Evolutionary conservation across 2,113 vertebrate species (phyloP), one percentile per base, ranked within the genome.

Genomic region (Ramphastos sulfuratus): DNA sequence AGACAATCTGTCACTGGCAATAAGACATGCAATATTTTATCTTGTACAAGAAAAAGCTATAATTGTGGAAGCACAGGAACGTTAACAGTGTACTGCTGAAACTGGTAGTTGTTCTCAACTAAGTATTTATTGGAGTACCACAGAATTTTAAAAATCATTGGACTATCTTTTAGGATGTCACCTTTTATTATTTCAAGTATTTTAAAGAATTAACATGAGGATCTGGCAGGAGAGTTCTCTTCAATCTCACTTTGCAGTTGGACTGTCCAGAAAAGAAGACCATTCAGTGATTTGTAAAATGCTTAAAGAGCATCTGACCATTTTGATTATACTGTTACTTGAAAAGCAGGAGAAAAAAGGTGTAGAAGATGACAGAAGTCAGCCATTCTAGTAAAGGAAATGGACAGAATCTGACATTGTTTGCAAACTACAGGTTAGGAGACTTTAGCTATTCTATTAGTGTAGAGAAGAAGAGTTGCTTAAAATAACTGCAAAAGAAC

Each of bases 1-100:
- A 58, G 83, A 16, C 83, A 73, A 30, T 71, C 67, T 89, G 69
- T 91, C 72, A 15, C 71, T 91, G 74, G 44, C 64, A 84, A 11
- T 48, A 82, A 42, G 58, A 50, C 27, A 2, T 70, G 66, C 35
- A 67, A 9, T 82, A 5, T 21, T 73, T 52, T 55, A 4, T 54
- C 42, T 82, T 81, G 18, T 42, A 14, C 37, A 21, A 84, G 46
- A 52, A 50, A 48, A 59, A 67, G 30, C 25, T 73, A 11, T 85
- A 59, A 52, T 85, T 2, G 1, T 74, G 72, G 70, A 66, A 70
- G 55, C 59, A n/a, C 6, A 60, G 56, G 17, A 63, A 69, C 64
- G 21, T 42, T 33, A 85, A 54, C 52, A 73, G 83, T 46, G 19
- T 37, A 30, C 33, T 21, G 6, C 4, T 82, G 42, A 93, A 85